These are phyloP conservation scores for Lepilemur septentrionalis DNA, from an alignment of 2,797 vertebrate genomes.

Conservation along the genomic window DNA sequence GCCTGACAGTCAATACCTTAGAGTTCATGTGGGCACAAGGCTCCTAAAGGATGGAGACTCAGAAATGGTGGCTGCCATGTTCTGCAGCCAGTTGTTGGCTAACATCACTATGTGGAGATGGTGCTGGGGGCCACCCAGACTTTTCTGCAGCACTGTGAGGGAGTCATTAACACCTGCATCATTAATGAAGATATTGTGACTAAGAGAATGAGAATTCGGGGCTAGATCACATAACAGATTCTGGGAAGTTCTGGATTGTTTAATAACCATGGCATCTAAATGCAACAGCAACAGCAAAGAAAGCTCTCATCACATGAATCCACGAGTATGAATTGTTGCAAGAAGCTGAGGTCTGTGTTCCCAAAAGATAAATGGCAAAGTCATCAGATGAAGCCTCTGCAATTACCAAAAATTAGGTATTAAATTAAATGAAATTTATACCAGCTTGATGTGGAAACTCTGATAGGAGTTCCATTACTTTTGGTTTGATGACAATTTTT, in stretches of 20 bases:
- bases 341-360: conserved; percentile 93
- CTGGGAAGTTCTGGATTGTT: conserved; percentile 90
- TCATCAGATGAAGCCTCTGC: conserved; percentile 94
- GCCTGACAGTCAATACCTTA: background rate
- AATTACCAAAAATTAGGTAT: conserved; percentile 95
- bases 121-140: background rate
- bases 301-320: conserved; percentile 95
- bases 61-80: background rate
- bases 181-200: background rate
- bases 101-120: background rate
- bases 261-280: conserved; percentile 86
- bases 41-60: too few relatives aligned
- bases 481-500: conserved; percentile 53
- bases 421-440: conserved; percentile 65
- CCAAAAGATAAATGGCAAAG: conserved; percentile 91
- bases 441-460: conserved; percentile 36
- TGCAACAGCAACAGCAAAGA: conserved; percentile 90
- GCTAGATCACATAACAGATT: conserved; percentile 81
- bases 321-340: conserved; percentile 95
- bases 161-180: background rate
- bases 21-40: background rate
- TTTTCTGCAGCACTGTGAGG: background rate
- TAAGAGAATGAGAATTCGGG: background rate
- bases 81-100: background rate
- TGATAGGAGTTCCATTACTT: conserved; percentile 52